Conservation (phyloP, 2,888 invertebrate species). For the Drosophila birchii region DNA sequence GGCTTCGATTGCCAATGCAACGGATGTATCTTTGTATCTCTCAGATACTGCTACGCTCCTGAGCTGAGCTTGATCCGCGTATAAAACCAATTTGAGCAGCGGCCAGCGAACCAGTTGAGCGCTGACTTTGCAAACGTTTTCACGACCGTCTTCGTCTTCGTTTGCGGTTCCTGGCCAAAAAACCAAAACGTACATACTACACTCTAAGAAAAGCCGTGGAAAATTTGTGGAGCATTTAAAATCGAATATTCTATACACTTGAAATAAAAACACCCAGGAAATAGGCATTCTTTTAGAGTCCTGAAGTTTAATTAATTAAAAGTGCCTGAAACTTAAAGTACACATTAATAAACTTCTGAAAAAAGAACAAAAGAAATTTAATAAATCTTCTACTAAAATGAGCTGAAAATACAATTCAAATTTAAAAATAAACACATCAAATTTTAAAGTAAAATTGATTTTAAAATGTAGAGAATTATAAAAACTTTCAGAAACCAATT, state of each 20-base stretch:
- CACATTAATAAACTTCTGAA: no score
- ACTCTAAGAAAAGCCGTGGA: background rate
- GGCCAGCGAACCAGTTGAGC: conserved; percentile 75
- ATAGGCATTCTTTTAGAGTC: background rate
- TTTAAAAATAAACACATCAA: background rate
- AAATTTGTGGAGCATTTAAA: background rate
- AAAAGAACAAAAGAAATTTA: no score
- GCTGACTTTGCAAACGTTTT: conserved; percentile 75
- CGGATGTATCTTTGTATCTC: conserved; percentile 45
- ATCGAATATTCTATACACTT: background rate
- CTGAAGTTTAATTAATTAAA: background rate
- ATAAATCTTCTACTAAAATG: no score
- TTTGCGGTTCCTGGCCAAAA: conserved; percentile 21
- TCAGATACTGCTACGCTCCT: conserved; percentile 23
- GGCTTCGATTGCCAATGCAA: conserved; percentile 42
- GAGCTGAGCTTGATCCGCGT: conserved; percentile 51
- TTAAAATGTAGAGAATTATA: background rate
- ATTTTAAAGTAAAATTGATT: background rate
- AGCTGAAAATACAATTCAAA: background rate
- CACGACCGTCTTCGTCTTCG: conserved; percentile 50
- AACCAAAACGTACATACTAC: conserved; percentile 11
- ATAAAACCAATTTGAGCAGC: conserved; percentile 75
- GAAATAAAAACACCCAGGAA: background rate
- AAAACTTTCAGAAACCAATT: background rate
- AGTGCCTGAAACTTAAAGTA: background rate